These are phyloP conservation scores for Cephalopachus bancanus DNA, from an alignment of 2,797 vertebrate genomes.

Conservation along the genomic window DNA sequence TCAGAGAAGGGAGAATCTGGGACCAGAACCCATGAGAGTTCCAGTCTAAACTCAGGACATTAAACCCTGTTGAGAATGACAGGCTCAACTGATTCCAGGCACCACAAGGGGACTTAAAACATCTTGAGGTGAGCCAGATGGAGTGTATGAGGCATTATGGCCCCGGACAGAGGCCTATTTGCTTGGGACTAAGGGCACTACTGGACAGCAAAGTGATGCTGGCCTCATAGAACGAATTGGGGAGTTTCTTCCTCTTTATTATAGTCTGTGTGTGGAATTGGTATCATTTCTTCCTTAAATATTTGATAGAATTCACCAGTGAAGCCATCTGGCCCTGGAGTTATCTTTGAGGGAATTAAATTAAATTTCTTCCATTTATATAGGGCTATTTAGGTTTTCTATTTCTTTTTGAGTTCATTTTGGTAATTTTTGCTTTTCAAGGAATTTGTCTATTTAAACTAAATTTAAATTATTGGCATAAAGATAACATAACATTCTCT, in stretches of 20 bases:
- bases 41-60: not conserved
- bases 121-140: not conserved
- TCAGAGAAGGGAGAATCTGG: not conserved
- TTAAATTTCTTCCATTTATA: slow-evolving; percentile 16
- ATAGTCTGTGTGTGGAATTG: not conserved
- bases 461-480: slow-evolving; percentile 17
- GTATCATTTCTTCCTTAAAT: not conserved
- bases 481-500: not conserved
- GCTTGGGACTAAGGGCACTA: not conserved
- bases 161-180: not conserved
- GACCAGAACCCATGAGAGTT: not conserved
- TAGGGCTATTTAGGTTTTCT: not conserved
- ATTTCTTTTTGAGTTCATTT: not conserved
- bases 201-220: not conserved
- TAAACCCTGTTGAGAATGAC: not conserved
- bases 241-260: not conserved
- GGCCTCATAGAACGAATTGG: not conserved
- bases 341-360: not conserved
- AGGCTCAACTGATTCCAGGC: not conserved
- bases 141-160: not conserved
- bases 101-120: not conserved
- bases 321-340: not conserved
- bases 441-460: not conserved
- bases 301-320: not conserved
- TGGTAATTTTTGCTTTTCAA: slow-evolving; percentile 41